Conservation (phyloP, 2,797 vertebrate genomes). For the Bradypodion ventrale region DNA sequence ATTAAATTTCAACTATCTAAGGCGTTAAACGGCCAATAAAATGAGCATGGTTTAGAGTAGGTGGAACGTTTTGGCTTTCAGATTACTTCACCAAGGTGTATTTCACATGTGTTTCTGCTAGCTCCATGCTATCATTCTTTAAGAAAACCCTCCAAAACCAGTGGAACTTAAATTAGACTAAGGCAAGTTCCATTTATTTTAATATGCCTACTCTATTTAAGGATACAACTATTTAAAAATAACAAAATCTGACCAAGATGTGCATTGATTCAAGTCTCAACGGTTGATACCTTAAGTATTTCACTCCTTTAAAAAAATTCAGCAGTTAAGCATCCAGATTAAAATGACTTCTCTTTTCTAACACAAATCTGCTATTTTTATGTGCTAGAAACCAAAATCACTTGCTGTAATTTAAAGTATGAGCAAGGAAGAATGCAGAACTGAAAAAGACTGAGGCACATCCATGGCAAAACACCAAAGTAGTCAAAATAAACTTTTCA, state of each 20-base stretch:
- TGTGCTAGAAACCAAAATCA: too few relatives aligned
- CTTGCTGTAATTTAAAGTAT: conserved; percentile 9
- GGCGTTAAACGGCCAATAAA: not conserved
- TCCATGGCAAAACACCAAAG: not conserved
- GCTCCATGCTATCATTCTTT: not conserved
- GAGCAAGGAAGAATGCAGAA: conserved; percentile 4
- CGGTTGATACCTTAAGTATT: not conserved
- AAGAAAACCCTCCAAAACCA: not conserved
- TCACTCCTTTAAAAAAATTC: not conserved
- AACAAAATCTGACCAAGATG: not conserved
- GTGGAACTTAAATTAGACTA: not conserved
- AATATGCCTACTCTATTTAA: not conserved
- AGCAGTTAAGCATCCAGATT: not conserved
- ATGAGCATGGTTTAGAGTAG: not conserved
- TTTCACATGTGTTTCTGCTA: not conserved
- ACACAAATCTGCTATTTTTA: not conserved
- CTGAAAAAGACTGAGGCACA: not conserved
- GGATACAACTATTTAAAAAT: not conserved
- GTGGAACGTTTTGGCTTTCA: not conserved
- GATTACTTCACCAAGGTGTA: not conserved
- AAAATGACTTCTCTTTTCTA: not conserved
- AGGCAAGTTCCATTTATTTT: not conserved
- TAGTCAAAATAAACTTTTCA: not conserved
- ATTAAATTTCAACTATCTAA: not conserved
- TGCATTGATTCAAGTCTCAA: not conserved